A percentile compares a stretch with the other conserved stretches of the same genome.
Conservation (phyloP, 1,140 invertebrate genomes). For the Drosophila sturtevanti region DNA sequence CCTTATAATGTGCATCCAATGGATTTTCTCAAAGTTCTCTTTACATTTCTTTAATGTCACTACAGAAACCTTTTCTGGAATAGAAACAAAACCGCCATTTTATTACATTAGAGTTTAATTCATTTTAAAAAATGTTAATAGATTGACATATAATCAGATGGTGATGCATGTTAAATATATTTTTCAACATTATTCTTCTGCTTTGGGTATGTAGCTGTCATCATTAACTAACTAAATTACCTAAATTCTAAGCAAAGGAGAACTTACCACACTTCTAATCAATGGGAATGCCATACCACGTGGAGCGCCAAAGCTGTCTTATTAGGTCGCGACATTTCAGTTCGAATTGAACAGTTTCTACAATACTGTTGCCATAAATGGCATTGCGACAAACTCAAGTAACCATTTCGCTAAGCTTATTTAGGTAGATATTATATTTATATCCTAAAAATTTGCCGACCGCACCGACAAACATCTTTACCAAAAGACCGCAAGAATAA, state of each 20-base stretch:
- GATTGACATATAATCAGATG: slow-evolving; percentile 38
- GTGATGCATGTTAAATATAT: slow-evolving; percentile 60
- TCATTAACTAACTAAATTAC: slow-evolving; percentile 20
- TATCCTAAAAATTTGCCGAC: neutral
- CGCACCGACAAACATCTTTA: neutral
- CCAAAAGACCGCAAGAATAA: neutral
- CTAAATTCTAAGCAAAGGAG: neutral
- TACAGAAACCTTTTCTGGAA: neutral
- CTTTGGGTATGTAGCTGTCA: slow-evolving; percentile 40
- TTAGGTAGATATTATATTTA: neutral
- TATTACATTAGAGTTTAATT: neutral
- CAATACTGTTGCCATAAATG: neutral
- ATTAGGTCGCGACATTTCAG: neutral
- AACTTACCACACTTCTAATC: slow-evolving; percentile 16
- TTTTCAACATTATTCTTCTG: slow-evolving; percentile 53
- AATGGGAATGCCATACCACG: neutral
- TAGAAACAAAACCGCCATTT: neutral
- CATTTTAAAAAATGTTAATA: neutral
- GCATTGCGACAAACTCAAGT: neutral
- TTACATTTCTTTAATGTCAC: neutral
- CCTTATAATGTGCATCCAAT: neutral
- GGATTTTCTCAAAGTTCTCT: neutral
- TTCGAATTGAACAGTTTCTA: neutral
- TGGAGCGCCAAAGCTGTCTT: too few species aligned
- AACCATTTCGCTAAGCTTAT: neutral